Conservation (phyloP, 2,888 invertebrate species). For the Lathronympha strigana region DNA sequence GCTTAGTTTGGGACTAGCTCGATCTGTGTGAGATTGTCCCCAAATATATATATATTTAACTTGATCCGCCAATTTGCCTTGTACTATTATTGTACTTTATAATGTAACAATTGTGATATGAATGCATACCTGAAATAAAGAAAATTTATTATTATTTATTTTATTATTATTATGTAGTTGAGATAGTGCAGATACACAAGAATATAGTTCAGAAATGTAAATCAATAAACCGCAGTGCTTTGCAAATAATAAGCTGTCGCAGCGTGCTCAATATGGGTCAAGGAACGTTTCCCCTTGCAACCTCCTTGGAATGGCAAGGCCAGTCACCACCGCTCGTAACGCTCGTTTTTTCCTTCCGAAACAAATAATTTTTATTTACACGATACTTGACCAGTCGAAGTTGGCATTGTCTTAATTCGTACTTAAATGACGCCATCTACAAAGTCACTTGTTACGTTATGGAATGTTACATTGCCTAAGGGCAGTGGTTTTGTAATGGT, state of each 20-base stretch:
- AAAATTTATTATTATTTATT: no score
- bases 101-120: no score
- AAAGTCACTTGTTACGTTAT: not conserved
- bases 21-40: no score
- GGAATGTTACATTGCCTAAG: no score
- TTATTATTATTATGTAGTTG: no score
- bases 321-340: constrained; percentile 72
- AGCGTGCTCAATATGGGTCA: constrained; percentile 72
- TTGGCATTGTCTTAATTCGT: constrained; percentile 21
- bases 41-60: no score
- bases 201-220: constrained; percentile 1
- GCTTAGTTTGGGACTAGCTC: no score
- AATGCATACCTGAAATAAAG: no score
- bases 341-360: constrained; percentile 72
- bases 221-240: constrained; percentile 26
- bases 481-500: no score
- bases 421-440: not conserved
- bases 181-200: not conserved
- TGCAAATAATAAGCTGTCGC: constrained; percentile 47
- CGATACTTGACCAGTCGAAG: constrained; percentile 68
- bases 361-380: constrained; percentile 82
- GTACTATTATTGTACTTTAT: no score
- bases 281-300: constrained; percentile 80
- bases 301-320: constrained; percentile 77
- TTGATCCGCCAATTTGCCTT: no score